These are phyloP conservation scores for Alviniconcha strummeri DNA, from an alignment of 2,888 invertebrate genomes.

Conservation along the genomic window DNA sequence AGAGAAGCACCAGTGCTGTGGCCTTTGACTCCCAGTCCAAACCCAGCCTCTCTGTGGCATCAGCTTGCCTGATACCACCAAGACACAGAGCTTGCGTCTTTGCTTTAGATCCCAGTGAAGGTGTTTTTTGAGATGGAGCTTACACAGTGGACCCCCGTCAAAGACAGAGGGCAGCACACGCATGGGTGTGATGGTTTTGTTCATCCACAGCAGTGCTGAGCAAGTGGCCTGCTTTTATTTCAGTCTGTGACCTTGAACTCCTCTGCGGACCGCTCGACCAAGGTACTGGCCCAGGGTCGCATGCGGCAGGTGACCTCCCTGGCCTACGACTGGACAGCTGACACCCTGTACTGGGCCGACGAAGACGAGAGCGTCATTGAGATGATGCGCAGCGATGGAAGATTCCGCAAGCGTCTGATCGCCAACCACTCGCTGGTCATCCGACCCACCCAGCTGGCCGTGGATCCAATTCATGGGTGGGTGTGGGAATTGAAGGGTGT, in stretches of 20 bases:
- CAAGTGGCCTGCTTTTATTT: too few relatives aligned
- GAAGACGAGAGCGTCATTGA: slow-evolving; percentile 87
- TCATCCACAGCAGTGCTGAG: too few relatives aligned
- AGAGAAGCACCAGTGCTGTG: too few relatives aligned
- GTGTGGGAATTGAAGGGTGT: slow-evolving; percentile 32
- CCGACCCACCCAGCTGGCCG: slow-evolving; percentile 87
- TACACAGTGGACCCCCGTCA: too few relatives aligned
- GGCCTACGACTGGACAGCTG: slow-evolving; percentile 91
- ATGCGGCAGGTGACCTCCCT: slow-evolving; percentile 75
- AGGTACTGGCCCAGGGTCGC: background rate
- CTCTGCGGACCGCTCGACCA: background rate
- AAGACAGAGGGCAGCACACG: too few relatives aligned
- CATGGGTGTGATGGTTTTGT: too few relatives aligned
- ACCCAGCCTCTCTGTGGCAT: too few relatives aligned
- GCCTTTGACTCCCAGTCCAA: too few relatives aligned
- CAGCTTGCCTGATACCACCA: too few relatives aligned
- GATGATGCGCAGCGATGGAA: slow-evolving; percentile 84
- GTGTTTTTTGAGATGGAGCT: too few relatives aligned
- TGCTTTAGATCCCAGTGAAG: too few relatives aligned
- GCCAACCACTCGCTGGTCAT: slow-evolving; percentile 76
- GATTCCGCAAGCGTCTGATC: slow-evolving; percentile 86
- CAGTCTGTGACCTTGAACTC: slow-evolving; percentile 11
- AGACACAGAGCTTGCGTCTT: too few relatives aligned
- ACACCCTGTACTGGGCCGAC: slow-evolving; percentile 91
- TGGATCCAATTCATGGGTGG: slow-evolving; percentile 86